Evolutionary conservation across 2,797 vertebrate genomes (phyloP).

Genomic region (Dallia pectoralis): DNA sequence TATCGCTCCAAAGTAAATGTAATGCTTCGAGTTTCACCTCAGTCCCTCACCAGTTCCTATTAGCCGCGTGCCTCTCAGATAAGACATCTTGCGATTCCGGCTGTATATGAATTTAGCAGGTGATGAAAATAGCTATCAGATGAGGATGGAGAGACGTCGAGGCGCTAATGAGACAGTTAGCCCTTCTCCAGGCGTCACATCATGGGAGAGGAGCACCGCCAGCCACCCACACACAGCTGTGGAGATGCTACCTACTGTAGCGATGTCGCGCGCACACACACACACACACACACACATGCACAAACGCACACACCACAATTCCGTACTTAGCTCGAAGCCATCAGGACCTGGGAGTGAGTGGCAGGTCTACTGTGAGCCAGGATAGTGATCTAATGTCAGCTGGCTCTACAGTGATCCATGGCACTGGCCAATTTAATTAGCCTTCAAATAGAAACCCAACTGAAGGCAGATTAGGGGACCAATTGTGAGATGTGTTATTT

Average conservation of each 20-base stretch:
- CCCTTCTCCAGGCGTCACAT: constrained; percentile 1
- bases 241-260: constrained; percentile 5
- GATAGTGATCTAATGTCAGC: constrained; percentile 32
- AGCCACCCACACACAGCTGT: constrained; percentile 6
- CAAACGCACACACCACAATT: constrained; percentile 20
- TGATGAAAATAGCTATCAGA: constrained; percentile 2
- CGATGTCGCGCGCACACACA: not conserved
- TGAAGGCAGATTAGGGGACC: constrained; percentile 18
- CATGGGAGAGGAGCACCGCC: not conserved
- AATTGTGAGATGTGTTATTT: constrained; percentile 16
- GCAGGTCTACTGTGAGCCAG: constrained; percentile 22
- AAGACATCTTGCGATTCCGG: not conserved
- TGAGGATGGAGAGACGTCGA: not conserved
- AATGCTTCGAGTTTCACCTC: not conserved
- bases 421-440: constrained; percentile 32
- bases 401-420: constrained; percentile 3
- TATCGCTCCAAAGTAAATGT: not conserved
- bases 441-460: constrained; percentile 11
- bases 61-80: not conserved
- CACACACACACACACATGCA: not conserved
- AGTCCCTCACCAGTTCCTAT: not conserved
- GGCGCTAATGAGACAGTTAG: constrained; percentile 11
- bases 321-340: constrained; percentile 26
- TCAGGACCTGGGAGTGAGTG: constrained; percentile 13
- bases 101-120: constrained; percentile 4